Conservation (phyloP, 1,140 invertebrate species). For the Drosophila sp. region DNA sequence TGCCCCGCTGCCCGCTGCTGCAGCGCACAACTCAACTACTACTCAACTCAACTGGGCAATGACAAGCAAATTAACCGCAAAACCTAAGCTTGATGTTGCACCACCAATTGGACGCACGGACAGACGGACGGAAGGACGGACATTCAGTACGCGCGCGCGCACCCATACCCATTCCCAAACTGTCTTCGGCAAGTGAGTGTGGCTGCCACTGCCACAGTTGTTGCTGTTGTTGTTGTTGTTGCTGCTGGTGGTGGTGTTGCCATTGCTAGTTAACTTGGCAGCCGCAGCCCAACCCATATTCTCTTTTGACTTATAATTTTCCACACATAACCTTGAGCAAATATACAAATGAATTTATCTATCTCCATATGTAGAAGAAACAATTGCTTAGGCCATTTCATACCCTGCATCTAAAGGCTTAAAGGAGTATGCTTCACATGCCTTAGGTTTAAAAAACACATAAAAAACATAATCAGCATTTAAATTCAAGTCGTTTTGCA, state of each 20-base stretch:
- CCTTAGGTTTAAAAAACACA: no score
- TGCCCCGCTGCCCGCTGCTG: conserved; percentile 28
- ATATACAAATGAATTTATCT: conserved; percentile 55
- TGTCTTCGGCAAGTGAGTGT: conserved; percentile 41
- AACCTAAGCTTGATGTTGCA: conserved; percentile 65
- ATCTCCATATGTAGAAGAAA: conserved; percentile 44
- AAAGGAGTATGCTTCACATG: background rate
- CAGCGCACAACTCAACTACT: conserved; percentile 33
- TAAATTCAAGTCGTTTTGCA: no score
- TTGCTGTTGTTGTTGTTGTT: conserved; percentile 16
- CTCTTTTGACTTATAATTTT: conserved; percentile 66
- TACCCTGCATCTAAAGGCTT: background rate
- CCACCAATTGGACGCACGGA: conserved; percentile 43
- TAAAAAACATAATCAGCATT: no score
- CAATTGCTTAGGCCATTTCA: conserved; percentile 38
- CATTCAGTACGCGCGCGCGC: conserved; percentile 54
- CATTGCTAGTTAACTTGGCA: conserved; percentile 50
- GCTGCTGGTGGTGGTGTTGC: background rate
- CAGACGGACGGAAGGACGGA: conserved; percentile 38
- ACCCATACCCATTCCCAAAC: conserved; percentile 11
- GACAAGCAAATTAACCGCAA: conserved; percentile 81
- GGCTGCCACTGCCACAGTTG: conserved; percentile 19
- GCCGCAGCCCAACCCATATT: conserved; percentile 67
- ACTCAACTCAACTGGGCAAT: conserved; percentile 75
- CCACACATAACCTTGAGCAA: conserved; percentile 73